Evolutionary conservation across 2,888 invertebrate genomes (phyloP), one percentile per base, ranked within the genome.

Genomic region (Dasypogon diadema): DNA sequence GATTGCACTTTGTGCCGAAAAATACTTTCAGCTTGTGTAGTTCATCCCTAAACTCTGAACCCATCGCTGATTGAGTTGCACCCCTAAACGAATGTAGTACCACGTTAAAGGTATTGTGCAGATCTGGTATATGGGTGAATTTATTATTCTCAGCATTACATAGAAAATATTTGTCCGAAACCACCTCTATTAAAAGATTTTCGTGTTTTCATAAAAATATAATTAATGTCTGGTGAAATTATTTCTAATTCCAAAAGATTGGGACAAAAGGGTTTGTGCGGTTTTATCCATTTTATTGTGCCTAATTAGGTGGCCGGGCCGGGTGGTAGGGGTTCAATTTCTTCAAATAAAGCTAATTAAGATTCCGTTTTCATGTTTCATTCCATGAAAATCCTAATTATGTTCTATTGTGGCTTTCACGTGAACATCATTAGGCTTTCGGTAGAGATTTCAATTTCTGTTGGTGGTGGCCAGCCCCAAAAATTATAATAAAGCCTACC

Each of bases 351-450:
- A 34, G 37, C 37, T 37, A 60, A 60, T 60, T 60, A 60, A 60
- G 24, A 60, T 60, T 60, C 37, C 21, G 60, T n/a, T 60, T 60
- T 34, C 21, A 34, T 34, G 60, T 34, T 34, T 60, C 60, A 60
- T 60, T 60, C 37, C 34, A 60, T 37, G 60, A 37, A 60, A 60
- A 58, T 58, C 30, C 58, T 26, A 24, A 58, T 58, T 58, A 58
- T 58, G 37, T 60, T 16, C 16, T 26, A 60, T 60, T 60, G 21
- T 60, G 37, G 14, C 37, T 60, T 60, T 34, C 60, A 60, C 60
- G 60, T 60, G 60, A 34, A 60, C 37, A 60, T 60, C 60, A 26
- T 60, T 34, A 60, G 37, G 60, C 60, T 60, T 37, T 60, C 60
- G 18, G 60, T 37, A 37, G 37, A 18, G 37, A 60, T 60, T 60